phyloP scores from a whole-genome alignment of 2,888 invertebrate species.

The Eudasyphora cyanicolor region DNA sequence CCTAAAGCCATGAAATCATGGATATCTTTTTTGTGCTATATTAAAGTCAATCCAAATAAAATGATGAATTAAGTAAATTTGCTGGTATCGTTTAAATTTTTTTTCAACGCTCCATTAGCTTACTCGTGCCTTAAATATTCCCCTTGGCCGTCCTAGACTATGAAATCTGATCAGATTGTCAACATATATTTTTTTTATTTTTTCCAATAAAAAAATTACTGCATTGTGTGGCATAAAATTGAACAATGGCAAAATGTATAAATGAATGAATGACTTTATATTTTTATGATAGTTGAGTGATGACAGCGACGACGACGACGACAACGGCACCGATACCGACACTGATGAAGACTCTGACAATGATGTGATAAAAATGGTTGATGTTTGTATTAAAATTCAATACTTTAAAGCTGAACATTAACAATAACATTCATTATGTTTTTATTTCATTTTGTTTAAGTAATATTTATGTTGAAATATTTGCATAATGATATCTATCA shows the following conservation, averaged over 20 bases:
- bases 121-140: background rate
- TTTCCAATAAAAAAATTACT: background rate
- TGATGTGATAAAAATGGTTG: background rate
- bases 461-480: background rate
- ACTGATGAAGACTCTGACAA: background rate
- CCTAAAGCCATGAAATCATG: too few species aligned
- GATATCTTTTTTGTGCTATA: background rate
- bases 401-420: background rate
- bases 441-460: background rate
- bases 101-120: background rate
- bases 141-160: background rate
- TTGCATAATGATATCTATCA: background rate
- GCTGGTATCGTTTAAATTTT: background rate
- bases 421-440: background rate
- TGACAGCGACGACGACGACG: background rate
- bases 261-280: background rate
- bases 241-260: background rate
- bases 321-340: background rate
- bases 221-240: background rate
- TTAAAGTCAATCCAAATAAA: too few species aligned
- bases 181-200: background rate
- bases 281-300: background rate
- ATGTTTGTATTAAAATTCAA: conserved; percentile 10
- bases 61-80: background rate
- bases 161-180: conserved; percentile 1